Evolutionary conservation across 2,888 invertebrate species (phyloP).

Genomic region (Trachelus troglodyta): DNA sequence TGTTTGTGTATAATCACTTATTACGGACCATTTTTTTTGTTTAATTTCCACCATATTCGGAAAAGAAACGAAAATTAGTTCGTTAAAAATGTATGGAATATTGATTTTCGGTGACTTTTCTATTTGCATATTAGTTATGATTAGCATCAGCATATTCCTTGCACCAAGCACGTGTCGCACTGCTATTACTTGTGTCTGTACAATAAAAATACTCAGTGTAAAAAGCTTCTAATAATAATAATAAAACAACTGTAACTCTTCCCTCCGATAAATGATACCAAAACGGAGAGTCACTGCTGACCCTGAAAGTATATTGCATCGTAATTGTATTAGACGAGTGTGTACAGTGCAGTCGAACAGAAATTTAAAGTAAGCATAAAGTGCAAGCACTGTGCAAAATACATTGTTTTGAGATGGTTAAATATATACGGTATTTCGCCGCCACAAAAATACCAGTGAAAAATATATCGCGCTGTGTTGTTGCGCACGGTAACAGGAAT

Average conservation of each 20-base stretch:
- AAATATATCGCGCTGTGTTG: background rate
- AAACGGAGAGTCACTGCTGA: background rate
- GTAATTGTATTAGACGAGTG: background rate
- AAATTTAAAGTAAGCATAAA: background rate
- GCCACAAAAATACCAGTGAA: background rate
- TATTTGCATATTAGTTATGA: no score
- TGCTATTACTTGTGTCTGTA: background rate
- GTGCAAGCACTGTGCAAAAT: background rate
- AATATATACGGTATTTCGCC: background rate
- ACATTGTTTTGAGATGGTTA: background rate
- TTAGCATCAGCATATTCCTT: no score
- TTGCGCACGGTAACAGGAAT: background rate
- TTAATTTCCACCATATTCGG: background rate
- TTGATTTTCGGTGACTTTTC: no score
- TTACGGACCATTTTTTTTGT: background rate
- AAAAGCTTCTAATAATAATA: background rate
- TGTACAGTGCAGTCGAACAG: background rate
- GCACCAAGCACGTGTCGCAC: no score
- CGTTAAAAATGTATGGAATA: no score
- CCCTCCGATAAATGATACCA: background rate
- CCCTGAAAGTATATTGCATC: background rate
- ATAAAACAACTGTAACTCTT: background rate
- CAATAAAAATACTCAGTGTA: background rate
- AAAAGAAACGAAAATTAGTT: background rate
- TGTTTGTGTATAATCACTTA: background rate